Evolutionary conservation across 2,113 vertebrate genomes (phyloP).

Genomic region (Falco punctatus): DNA sequence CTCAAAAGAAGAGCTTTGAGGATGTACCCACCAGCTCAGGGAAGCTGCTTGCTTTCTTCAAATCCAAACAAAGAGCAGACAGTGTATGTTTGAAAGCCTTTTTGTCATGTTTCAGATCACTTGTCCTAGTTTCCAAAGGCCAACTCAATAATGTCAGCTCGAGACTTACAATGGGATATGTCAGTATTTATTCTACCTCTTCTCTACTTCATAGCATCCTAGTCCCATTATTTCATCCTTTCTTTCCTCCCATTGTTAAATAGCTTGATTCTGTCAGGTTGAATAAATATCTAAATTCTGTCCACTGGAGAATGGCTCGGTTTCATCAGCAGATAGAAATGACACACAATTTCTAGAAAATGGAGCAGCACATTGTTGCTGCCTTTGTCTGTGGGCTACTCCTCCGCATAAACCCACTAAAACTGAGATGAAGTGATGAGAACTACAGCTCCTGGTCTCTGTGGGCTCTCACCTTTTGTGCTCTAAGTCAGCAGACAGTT

Average conservation of each 20-base stretch:
- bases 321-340: conserved; percentile 37
- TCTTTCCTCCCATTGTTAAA: conserved; percentile 32
- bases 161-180: conserved; percentile 46
- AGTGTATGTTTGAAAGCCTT: conserved; percentile 53
- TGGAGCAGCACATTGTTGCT: neutral
- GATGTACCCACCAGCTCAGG: neutral
- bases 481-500: neutral
- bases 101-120: conserved; percentile 51
- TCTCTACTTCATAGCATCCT: conserved; percentile 9
- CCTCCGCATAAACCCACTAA: neutral
- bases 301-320: neutral
- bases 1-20: neutral
- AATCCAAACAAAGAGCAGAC: conserved; percentile 46
- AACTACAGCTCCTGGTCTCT: neutral
- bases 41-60: conserved; percentile 32
- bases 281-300: conserved; percentile 52
- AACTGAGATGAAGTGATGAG: neutral
- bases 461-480: neutral
- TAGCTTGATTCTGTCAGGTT: conserved; percentile 65
- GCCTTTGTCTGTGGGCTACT: neutral
- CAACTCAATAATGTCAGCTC: conserved; percentile 7
- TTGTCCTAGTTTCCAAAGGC: conserved; percentile 63
- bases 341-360: neutral
- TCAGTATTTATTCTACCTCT: conserved; percentile 60
- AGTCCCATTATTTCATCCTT: conserved; percentile 38